A percentile compares a stretch with the other conserved stretches of the same genome.
phyloP scores from a whole-genome alignment of 1,140 invertebrate genomes.

The Macrosteles quadrilineatus region DNA sequence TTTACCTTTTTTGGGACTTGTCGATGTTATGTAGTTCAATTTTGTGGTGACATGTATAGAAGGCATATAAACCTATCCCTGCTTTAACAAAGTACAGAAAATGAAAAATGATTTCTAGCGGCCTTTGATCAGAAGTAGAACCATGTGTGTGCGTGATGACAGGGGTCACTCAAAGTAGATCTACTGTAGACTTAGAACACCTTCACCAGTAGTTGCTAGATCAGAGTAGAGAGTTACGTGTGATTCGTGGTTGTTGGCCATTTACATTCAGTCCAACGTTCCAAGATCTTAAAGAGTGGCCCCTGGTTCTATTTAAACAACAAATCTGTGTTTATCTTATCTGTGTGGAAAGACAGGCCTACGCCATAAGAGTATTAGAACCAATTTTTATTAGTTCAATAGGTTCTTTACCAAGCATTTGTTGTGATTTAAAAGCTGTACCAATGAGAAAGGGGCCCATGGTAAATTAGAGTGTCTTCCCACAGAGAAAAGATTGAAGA shows the following conservation, averaged over 20 bases:
- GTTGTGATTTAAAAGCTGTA: too few relatives aligned
- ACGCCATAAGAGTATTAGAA: slow-evolving; percentile 45
- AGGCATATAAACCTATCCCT: too few relatives aligned
- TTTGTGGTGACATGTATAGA: too few relatives aligned
- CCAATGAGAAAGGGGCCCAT: too few relatives aligned
- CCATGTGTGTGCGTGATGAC: slow-evolving; percentile 22
- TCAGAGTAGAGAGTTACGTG: not conserved
- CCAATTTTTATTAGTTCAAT: too few relatives aligned
- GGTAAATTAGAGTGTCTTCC: too few relatives aligned
- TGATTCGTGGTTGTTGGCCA: not conserved
- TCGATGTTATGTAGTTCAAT: too few relatives aligned
- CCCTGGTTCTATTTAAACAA: slow-evolving; percentile 20
- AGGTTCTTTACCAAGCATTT: too few relatives aligned
- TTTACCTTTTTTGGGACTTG: too few relatives aligned
- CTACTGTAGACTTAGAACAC: slow-evolving; percentile 27
- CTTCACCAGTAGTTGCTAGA: slow-evolving; percentile 28
- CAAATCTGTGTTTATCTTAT: slow-evolving; percentile 53
- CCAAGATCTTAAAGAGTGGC: slow-evolving; percentile 31
- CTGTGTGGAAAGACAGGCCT: slow-evolving; percentile 61
- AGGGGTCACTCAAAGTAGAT: slow-evolving; percentile 29
- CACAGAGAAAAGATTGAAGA: too few relatives aligned
- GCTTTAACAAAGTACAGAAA: too few relatives aligned
- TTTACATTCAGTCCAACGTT: slow-evolving; percentile 11
- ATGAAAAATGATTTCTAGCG: slow-evolving; percentile 4
- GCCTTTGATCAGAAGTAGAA: not conserved